Conservation (phyloP, 2,888 invertebrate genomes). For the Clivina fossor region DNA sequence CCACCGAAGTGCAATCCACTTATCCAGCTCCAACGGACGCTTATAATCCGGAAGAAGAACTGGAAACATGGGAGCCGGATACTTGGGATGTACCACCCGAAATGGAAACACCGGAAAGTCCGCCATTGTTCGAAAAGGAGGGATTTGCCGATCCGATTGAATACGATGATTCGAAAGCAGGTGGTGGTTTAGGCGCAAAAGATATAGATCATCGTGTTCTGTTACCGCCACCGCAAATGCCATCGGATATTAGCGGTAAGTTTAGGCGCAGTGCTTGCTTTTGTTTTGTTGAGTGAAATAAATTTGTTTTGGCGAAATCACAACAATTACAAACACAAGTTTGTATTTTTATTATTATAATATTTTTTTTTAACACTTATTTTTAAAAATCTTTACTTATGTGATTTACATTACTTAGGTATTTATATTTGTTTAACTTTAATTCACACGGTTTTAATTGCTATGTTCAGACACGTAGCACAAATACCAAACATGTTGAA, state of each 20-base stretch:
- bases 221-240: slow-evolving; percentile 51
- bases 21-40: slow-evolving; percentile 46
- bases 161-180: slow-evolving; percentile 59
- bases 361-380: too few species aligned
- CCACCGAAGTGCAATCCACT: slow-evolving; percentile 35
- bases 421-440: too few species aligned
- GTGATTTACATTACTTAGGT: too few species aligned
- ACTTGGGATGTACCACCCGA: slow-evolving; percentile 50
- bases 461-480: too few species aligned
- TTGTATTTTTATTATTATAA: too few species aligned
- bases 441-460: too few species aligned
- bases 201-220: slow-evolving; percentile 66
- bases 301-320: too few species aligned
- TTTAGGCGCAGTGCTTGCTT: too few species aligned
- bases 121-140: slow-evolving; percentile 66
- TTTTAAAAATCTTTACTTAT: too few species aligned
- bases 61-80: slow-evolving; percentile 53
- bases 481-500: too few species aligned
- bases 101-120: slow-evolving; percentile 66
- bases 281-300: too few species aligned
- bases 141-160: slow-evolving; percentile 61
- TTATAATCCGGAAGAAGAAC: slow-evolving; percentile 54
- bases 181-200: slow-evolving; percentile 42
- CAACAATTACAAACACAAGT: too few species aligned
- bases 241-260: slow-evolving; percentile 17